Base-by-base conservation (phyloP, 2,797 vertebrate genomes). In the Erethizon dorsatum region DNA sequence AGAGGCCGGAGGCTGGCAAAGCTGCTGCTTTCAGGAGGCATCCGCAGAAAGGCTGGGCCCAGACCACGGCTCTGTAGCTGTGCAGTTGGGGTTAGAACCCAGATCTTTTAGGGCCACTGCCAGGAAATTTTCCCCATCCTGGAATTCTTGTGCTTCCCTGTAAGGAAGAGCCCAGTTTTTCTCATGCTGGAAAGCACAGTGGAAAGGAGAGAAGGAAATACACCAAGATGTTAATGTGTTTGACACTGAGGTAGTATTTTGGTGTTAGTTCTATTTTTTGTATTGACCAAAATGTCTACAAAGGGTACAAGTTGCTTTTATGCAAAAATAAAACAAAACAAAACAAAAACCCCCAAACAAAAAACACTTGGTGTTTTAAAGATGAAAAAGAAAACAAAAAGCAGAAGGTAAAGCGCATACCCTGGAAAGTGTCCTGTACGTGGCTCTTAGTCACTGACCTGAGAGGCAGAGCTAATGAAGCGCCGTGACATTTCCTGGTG, bases 391-490 rank as follows among this genome's bases (percentile, higher is more conserved):
- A 33, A 47, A 73, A 17, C 73, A 73, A 11, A 26, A 84, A 33
- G 20, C 11, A 2, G 45, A 90, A 95, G 71, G 52, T 75, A 59
- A 95, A 77, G 28, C 17, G 71, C 71, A 80, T 80, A 52, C 26
- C 7, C 61, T 73, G 54, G 41, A 87, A 84, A 91, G 63, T 45
- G 65, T 73, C 47, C 15, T 26, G n/a, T 59, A 61, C 0, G 2
- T 90, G 88, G 28, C 37, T 88, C 47, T 50, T 67, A 22, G 69
- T 54, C 7, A 2, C 26, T 90, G 88, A 63, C 47, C 20, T 63
- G 77, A 95, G 93, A 90, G 57, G 77, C 31, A 96, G 63, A 89
- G 57, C 82, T 87, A 77, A 88, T 78, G 59, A 96, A 93, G 97
- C 10, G 45, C 45, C 6, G 2, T n/a, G 83, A 52, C 82, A 69